Evolutionary conservation across 2,888 invertebrate genomes (phyloP).

Genomic region (Polymixis lichenea): DNA sequence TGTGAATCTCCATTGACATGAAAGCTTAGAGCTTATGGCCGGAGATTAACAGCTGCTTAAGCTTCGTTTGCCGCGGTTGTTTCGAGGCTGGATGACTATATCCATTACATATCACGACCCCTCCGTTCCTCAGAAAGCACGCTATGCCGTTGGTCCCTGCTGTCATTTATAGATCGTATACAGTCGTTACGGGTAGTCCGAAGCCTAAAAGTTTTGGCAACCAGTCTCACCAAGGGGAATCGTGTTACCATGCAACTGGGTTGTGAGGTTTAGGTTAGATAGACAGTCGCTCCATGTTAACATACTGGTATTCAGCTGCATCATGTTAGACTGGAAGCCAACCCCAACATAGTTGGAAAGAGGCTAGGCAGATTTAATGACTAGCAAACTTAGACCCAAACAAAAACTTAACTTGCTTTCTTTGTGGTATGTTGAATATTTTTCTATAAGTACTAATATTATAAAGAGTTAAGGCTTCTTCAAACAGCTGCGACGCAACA

Average conservation of each 20-base stretch:
- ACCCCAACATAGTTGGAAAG: not conserved
- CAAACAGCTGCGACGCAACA: too few species aligned
- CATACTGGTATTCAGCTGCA: not conserved
- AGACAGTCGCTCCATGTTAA: not conserved
- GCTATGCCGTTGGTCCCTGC: not conserved
- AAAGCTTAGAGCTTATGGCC: not conserved
- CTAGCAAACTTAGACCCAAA: not conserved
- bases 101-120: not conserved
- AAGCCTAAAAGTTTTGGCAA: not conserved
- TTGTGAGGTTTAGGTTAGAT: not conserved
- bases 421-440: not conserved
- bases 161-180: not conserved
- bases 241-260: not conserved
- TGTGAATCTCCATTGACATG: slow-evolving; percentile 14
- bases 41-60: not conserved
- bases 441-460: too few species aligned
- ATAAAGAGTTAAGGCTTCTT: too few species aligned
- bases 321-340: not conserved
- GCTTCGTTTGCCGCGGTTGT: not conserved
- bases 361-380: not conserved
- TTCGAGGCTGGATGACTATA: not conserved
- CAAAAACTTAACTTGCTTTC: not conserved
- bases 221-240: not conserved
- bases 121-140: not conserved
- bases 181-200: not conserved